Evolutionary conservation across 1,140 invertebrate genomes (phyloP), one percentile per base, ranked within the genome.

Genomic region (Drosophila ogumai): DNA sequence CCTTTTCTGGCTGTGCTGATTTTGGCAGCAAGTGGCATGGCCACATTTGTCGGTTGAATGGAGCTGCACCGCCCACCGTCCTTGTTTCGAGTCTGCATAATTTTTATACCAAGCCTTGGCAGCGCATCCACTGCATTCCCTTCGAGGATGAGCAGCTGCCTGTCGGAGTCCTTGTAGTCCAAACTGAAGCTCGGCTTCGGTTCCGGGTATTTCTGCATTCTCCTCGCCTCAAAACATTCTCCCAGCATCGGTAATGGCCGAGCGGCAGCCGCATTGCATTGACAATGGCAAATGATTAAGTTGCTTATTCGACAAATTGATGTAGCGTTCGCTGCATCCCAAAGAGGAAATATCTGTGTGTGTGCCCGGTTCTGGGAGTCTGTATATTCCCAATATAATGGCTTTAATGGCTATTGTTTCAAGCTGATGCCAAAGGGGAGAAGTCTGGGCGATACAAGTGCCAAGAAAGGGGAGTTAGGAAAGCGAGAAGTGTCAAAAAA

Each of bases 231-330:
- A 12, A 43, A 32, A 36, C 64, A n/a, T 47, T 9, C 49, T 44
- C 19, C 36, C 41, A 28, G 55, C 25, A 31, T 38, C 38, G 44
- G 36, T 52, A 61, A 66, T 43, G 55, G 56, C 72, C 72, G 44
- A 44, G 54, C 64, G 47, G 75, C 74, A 71, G 71, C 66, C 41
- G 74, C 65, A 71, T 72, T 65, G 76, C 82, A 81, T 79, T 81
- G 81, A 85, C 81, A 90, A 84, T 90, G 74, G 77, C 77, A 79
- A 88, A 90, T 88, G 85, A 88, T 88, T 85, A 90, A 88, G 84
- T 88, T 88, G 84, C 84, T 85, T 85, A 88, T 88, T 88, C 81
- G 81, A 81, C 84, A 88, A 90, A 88, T 88, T 90, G 84, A 90
- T 88, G 85, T 79, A 72, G 66, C 69, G 64, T 64, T 54, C 64